Evolutionary conservation across 2,888 invertebrate species (phyloP).

Genomic region (Halictus quadricinctus): DNA sequence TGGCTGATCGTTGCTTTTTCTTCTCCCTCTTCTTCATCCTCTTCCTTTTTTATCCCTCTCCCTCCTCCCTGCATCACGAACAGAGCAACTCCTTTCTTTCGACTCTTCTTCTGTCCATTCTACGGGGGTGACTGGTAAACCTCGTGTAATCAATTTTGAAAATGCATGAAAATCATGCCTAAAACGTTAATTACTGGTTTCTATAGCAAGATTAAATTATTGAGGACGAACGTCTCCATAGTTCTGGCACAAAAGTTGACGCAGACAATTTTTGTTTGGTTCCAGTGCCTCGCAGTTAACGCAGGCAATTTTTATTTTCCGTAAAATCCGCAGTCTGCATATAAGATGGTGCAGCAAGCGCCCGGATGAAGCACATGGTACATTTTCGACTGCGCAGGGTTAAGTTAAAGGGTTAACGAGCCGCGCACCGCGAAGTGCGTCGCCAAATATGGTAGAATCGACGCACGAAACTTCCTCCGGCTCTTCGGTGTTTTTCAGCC

Average conservation of each 20-base stretch:
- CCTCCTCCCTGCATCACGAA: background rate
- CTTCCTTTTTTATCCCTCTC: background rate
- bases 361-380: background rate
- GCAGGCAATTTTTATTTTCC: background rate
- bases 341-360: background rate
- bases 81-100: background rate
- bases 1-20: conserved; percentile 29
- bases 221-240: too few relatives aligned
- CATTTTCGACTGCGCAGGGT: background rate
- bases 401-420: background rate
- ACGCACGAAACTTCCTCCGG: conserved; percentile 3
- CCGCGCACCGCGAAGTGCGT: background rate
- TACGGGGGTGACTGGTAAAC: background rate
- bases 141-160: background rate
- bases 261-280: too few relatives aligned
- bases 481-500: background rate
- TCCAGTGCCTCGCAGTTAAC: background rate
- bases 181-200: background rate
- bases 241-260: too few relatives aligned
- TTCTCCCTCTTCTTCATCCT: conserved; percentile 12
- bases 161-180: background rate
- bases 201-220: background rate
- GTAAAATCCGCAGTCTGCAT: background rate
- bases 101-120: background rate
- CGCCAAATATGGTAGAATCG: background rate